phyloP scores from a whole-genome alignment of 2,797 vertebrate genomes.

The Cossypha dichroa region DNA sequence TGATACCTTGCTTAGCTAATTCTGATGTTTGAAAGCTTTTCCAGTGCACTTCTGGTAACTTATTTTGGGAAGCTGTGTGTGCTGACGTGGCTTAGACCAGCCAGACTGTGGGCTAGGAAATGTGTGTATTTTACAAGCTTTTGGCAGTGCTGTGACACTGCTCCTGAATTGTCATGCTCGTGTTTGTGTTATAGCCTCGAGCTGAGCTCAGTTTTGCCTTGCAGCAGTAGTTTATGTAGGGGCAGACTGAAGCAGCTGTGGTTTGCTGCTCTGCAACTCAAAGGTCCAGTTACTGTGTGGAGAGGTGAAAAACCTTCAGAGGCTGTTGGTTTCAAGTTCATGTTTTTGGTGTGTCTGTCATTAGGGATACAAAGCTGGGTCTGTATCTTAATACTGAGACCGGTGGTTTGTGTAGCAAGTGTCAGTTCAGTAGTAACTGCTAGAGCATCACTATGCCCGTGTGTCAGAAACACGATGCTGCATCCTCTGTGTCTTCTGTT shows the following conservation, averaged over 20 bases:
- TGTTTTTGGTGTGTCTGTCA: background rate
- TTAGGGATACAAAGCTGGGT: background rate
- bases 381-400: background rate
- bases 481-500: background rate
- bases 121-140: accelerated
- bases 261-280: background rate
- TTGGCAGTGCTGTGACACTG: background rate
- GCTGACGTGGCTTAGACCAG: background rate
- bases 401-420: background rate
- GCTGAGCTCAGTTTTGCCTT: background rate
- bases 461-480: background rate
- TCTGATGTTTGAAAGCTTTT: background rate
- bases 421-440: background rate
- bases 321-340: accelerated
- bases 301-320: background rate
- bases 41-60: background rate
- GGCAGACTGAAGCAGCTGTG: background rate
- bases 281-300: accelerated
- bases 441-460: accelerated
- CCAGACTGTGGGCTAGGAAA: background rate
- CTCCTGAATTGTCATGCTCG: background rate
- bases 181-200: background rate
- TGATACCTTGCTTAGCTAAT: background rate
- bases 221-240: background rate
- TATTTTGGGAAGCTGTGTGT: background rate